phyloP scores from a whole-genome alignment of 2,797 vertebrate species.

The Australoheros facetus region DNA sequence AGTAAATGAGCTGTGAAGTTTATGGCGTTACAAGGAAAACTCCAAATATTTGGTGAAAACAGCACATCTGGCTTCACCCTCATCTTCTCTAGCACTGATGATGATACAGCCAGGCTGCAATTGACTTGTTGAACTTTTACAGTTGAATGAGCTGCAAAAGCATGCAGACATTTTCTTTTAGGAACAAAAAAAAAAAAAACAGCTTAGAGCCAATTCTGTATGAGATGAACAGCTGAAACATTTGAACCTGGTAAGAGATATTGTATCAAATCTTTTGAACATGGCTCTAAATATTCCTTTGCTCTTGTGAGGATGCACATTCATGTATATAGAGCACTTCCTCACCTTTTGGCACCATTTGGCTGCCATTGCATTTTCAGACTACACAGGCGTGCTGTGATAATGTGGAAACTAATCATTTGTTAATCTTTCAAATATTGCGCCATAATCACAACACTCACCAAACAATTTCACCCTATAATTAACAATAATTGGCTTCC shows the following conservation, averaged over 20 bases:
- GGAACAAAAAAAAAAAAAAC: not conserved
- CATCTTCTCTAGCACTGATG: conserved; percentile 72
- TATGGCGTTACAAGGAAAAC: conserved; percentile 76
- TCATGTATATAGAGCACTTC: not conserved
- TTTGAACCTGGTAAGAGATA: not conserved
- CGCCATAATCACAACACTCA: conserved; percentile 90
- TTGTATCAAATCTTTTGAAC: not conserved
- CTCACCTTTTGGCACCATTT: conserved; percentile 25
- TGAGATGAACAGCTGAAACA: conserved; percentile 11
- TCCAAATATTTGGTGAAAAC: conserved; percentile 59
- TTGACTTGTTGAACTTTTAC: conserved; percentile 30
- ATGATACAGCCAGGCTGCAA: conserved; percentile 51
- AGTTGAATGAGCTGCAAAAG: conserved; percentile 40
- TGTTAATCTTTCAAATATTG: conserved; percentile 90
- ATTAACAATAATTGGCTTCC: conserved; percentile 92
- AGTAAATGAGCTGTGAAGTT: conserved; percentile 83
- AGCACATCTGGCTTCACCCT: conserved; percentile 4
- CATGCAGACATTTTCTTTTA: conserved; percentile 2
- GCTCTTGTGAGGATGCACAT: not conserved
- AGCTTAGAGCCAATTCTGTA: not conserved
- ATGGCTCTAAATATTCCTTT: not conserved
- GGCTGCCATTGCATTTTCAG: conserved; percentile 39
- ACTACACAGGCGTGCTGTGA: conserved; percentile 74
- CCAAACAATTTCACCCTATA: conserved; percentile 93
- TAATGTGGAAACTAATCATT: conserved; percentile 87